phyloP scores from a whole-genome alignment of 2,888 invertebrate species.

The Drosophila testacea region DNA sequence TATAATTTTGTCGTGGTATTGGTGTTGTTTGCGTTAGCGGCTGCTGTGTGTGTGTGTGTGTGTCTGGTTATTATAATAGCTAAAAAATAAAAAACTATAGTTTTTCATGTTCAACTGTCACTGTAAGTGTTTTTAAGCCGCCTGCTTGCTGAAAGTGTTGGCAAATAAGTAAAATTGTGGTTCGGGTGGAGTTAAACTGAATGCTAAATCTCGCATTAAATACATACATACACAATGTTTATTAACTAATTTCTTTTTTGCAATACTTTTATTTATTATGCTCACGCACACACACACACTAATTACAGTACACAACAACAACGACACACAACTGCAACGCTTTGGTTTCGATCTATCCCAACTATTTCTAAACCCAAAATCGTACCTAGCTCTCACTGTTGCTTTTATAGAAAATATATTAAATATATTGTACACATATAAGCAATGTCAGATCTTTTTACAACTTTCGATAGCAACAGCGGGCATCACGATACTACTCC shows the following conservation, averaged over 20 bases:
- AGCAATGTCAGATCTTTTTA: conserved; percentile 84
- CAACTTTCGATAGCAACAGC: conserved; percentile 83
- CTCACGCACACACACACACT: conserved; percentile 32
- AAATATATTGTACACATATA: conserved; percentile 18
- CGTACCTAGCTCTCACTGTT: not conserved
- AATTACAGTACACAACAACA: conserved; percentile 31
- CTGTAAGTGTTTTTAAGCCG: conserved; percentile 49
- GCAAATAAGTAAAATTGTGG: not conserved
- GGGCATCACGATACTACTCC: conserved; percentile 66
- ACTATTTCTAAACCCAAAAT: not conserved
- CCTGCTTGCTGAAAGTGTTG: not conserved
- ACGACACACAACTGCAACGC: conserved; percentile 37
- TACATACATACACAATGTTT: conserved; percentile 8
- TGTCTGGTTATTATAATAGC: no score
- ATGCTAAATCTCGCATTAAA: not conserved
- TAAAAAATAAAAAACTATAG: no score
- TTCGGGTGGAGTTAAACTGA: not conserved
- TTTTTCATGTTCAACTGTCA: not conserved
- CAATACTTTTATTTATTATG: conserved; percentile 26
- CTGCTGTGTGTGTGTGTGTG: no score
- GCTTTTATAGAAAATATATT: conserved; percentile 5
- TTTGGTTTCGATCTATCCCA: conserved; percentile 48
- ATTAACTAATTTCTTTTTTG: conserved; percentile 26
- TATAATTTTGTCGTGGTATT: no score
- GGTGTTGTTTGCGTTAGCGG: no score